Conservation (phyloP, 2,888 invertebrate genomes). For the Rhabditoides inermis region DNA sequence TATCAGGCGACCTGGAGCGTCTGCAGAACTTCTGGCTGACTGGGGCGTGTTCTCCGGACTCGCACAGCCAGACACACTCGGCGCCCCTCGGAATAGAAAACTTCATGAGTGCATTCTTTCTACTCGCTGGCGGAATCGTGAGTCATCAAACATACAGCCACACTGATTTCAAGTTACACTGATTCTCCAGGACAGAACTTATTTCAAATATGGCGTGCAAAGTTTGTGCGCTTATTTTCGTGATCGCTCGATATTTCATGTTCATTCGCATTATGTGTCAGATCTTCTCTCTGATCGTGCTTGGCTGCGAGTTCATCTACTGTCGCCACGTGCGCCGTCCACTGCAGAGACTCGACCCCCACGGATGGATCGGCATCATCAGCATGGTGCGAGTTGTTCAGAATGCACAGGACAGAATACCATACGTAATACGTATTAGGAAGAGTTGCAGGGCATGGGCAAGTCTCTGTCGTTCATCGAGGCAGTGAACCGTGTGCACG, state of each 20-base stretch:
- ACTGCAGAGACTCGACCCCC: conserved; percentile 76
- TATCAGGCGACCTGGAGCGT: conserved; percentile 78
- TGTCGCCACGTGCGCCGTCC: conserved; percentile 79
- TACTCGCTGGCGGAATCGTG: conserved; percentile 75
- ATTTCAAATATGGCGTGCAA: background rate
- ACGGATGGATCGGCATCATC: conserved; percentile 85
- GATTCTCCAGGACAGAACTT: no score
- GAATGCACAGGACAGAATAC: background rate
- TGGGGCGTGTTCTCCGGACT: conserved; percentile 79
- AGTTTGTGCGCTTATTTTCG: no score
- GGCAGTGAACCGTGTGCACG: conserved; percentile 43
- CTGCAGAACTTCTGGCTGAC: conserved; percentile 88
- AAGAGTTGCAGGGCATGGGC: conserved; percentile 42
- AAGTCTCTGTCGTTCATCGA: conserved; percentile 43
- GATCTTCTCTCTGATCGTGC: conserved; percentile 74
- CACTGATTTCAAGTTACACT: no score
- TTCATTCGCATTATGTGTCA: conserved; percentile 61
- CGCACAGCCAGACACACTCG: conserved; percentile 56
- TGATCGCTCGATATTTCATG: no score
- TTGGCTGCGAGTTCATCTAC: conserved; percentile 84
- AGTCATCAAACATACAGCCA: conserved; percentile 2
- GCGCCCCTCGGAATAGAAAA: conserved; percentile 63
- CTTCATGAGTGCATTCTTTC: conserved; percentile 89
- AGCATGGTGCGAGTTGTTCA: conserved; percentile 65
- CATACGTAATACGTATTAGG: background rate